A percentile compares a stretch with the other conserved stretches of the same genome.
Conservation (phyloP, 1,140 invertebrate species). For the Philaenus spumarius region DNA sequence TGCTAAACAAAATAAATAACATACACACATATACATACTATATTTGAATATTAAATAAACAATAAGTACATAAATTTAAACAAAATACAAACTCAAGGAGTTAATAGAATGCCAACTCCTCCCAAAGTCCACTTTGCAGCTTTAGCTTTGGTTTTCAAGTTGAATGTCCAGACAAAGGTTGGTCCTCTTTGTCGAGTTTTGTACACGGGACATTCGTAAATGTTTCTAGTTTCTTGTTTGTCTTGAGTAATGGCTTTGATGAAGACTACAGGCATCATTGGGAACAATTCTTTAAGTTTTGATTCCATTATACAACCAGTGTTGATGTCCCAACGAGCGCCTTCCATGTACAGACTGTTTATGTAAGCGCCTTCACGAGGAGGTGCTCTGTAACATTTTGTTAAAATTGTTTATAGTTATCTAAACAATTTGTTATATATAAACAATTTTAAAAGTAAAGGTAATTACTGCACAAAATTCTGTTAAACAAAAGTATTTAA, state of each 20-base stretch:
- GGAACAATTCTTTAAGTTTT: constrained; percentile 81
- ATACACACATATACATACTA: too few relatives aligned
- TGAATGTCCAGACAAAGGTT: constrained; percentile 95
- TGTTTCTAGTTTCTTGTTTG: constrained; percentile 77
- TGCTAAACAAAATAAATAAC: too few relatives aligned
- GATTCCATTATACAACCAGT: constrained; percentile 74
- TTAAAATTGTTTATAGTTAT: too few relatives aligned
- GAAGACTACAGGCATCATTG: constrained; percentile 86
- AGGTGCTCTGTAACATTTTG: constrained; percentile 50
- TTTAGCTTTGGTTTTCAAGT: constrained; percentile 83
- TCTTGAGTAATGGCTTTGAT: constrained; percentile 66
- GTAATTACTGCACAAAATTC: too few relatives aligned
- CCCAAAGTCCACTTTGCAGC: constrained; percentile 87
- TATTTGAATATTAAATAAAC: neutral
- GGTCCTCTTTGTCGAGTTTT: constrained; percentile 81
- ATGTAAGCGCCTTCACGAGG: constrained; percentile 89
- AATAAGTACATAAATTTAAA: neutral
- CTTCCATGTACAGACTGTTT: constrained; percentile 88
- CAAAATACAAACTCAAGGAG: constrained; percentile 27
- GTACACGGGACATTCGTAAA: constrained; percentile 92
- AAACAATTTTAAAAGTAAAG: too few relatives aligned
- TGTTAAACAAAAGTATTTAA: too few relatives aligned
- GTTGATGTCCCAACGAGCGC: constrained; percentile 81
- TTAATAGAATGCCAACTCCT: constrained; percentile 80
- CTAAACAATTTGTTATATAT: too few relatives aligned